phyloP scores from a whole-genome alignment of 2,797 vertebrate genomes.

The Galago senegalensis region DNA sequence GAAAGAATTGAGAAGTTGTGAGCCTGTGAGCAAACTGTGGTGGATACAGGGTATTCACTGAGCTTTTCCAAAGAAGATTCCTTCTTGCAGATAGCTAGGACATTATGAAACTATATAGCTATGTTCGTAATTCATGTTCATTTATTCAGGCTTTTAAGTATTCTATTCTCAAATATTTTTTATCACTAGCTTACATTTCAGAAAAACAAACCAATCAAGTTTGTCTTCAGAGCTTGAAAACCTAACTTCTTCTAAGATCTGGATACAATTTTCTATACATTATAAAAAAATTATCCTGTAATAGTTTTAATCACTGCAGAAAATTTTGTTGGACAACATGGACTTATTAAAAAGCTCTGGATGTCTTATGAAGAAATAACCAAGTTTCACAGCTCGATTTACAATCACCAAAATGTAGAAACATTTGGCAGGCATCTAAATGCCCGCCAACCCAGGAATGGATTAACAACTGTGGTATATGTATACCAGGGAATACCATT shows the following conservation, averaged over 20 bases:
- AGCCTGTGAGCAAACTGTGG: not conserved
- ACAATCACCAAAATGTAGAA: no score
- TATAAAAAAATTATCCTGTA: not conserved
- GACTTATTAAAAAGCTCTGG: not conserved
- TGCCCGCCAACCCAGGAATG: no score
- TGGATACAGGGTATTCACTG: not conserved
- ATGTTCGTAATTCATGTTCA: not conserved
- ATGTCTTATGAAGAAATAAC: not conserved
- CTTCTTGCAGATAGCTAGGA: not conserved
- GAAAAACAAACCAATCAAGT: not conserved
- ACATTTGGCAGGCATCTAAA: no score
- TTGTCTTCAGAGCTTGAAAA: conserved; percentile 22
- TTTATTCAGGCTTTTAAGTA: not conserved
- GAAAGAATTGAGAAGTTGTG: not conserved
- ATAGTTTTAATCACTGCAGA: not conserved
- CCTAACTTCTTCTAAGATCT: conserved; percentile 3
- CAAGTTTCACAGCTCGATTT: no score
- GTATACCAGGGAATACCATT: no score
- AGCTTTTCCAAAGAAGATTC: not conserved
- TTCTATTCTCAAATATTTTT: not conserved
- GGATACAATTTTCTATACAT: not conserved
- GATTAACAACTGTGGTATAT: no score
- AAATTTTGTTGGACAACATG: not conserved
- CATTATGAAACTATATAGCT: not conserved
- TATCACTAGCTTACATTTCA: not conserved